These are phyloP conservation scores for Epirrhoe tristata DNA, from an alignment of 2,888 invertebrate genomes.

Conservation along the genomic window DNA sequence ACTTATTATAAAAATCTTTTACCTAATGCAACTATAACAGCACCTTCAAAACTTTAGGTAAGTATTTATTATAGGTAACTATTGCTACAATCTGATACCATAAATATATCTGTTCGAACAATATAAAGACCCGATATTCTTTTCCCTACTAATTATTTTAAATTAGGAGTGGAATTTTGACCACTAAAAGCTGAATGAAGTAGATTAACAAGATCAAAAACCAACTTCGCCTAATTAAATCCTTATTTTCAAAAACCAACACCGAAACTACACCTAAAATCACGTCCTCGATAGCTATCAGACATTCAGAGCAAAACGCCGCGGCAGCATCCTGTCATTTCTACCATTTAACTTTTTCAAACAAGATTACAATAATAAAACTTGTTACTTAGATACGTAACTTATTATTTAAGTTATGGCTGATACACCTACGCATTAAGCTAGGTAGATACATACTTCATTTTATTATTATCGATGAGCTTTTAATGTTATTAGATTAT, in stretches of 20 bases:
- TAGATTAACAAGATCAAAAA: slow-evolving; percentile 18
- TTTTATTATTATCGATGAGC: too few relatives aligned
- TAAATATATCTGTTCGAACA: neutral
- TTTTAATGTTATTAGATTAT: too few relatives aligned
- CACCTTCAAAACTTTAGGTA: too few relatives aligned
- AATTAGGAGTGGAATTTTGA: neutral
- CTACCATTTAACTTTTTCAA: slow-evolving; percentile 64
- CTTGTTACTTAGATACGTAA: slow-evolving; percentile 19
- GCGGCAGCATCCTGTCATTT: slow-evolving; percentile 72
- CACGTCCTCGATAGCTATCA: slow-evolving; percentile 67
- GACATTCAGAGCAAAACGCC: slow-evolving; percentile 62
- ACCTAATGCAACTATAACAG: too few relatives aligned
- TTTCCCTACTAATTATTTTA: neutral
- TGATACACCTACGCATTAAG: too few relatives aligned
- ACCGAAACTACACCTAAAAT: slow-evolving; percentile 54
- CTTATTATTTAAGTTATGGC: neutral
- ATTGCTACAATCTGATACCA: neutral
- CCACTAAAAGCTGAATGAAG: slow-evolving; percentile 27
- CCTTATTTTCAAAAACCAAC: slow-evolving; percentile 42
- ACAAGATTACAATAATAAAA: slow-evolving; percentile 31
- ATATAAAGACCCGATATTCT: neutral
- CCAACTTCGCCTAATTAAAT: slow-evolving; percentile 29
- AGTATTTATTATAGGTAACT: too few relatives aligned
- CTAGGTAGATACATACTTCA: too few relatives aligned
- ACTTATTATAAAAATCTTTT: too few relatives aligned